Conservation (phyloP, 2,888 invertebrate species). For the Aphrophora alni region DNA sequence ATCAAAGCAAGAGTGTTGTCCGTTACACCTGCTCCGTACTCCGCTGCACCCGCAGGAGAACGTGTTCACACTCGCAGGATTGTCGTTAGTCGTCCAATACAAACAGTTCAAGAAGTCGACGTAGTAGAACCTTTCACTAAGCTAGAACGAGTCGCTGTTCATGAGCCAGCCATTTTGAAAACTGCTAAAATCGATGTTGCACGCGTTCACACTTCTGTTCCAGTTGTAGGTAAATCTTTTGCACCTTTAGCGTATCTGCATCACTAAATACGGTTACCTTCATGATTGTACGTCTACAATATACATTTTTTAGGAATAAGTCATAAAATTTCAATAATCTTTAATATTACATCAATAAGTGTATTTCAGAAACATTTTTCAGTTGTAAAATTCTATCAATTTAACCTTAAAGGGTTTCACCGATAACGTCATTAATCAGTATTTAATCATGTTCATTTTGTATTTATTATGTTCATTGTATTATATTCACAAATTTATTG, state of each 20-base stretch:
- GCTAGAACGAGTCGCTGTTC: conserved; percentile 63
- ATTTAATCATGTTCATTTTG: too few relatives aligned
- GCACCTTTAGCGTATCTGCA: background rate
- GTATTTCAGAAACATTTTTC: too few relatives aligned
- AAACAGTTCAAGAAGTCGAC: conserved; percentile 66
- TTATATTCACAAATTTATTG: too few relatives aligned
- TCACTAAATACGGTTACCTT: background rate
- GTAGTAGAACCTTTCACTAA: conserved; percentile 67
- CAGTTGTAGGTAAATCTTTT: conserved; percentile 50
- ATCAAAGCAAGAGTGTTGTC: conserved; percentile 64
- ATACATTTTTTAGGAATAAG: too few relatives aligned
- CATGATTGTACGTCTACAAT: too few relatives aligned
- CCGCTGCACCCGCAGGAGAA: conserved; percentile 61
- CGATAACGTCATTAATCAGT: too few relatives aligned
- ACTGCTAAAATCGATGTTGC: conserved; percentile 59
- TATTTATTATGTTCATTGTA: too few relatives aligned
- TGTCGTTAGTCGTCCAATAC: conserved; percentile 67
- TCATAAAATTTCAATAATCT: too few relatives aligned
- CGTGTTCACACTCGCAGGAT: conserved; percentile 64
- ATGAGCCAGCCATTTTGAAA: conserved; percentile 62
- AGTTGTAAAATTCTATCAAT: too few relatives aligned
- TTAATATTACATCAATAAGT: too few relatives aligned
- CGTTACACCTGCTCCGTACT: conserved; percentile 63
- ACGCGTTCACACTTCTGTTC: conserved; percentile 58
- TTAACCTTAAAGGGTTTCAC: too few relatives aligned